Percentiles rank a stretch among this genome's conserved stretches.
phyloP scores from a whole-genome alignment of 2,888 invertebrate genomes.

The Harpalus rufipes region DNA sequence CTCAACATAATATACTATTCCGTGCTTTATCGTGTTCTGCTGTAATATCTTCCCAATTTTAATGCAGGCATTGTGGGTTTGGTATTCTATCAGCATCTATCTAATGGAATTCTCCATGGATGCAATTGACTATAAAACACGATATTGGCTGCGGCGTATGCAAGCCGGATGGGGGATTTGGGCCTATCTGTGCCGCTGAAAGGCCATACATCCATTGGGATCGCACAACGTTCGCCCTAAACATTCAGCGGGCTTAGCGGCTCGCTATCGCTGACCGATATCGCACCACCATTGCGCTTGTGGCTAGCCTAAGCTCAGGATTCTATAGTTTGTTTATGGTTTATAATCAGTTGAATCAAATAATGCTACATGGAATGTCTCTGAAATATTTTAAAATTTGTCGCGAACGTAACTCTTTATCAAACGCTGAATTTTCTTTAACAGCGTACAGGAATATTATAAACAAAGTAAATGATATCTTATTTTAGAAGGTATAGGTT shows the following conservation, averaged over 20 bases:
- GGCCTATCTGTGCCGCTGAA: slow-evolving; percentile 12
- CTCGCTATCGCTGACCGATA: slow-evolving; percentile 37
- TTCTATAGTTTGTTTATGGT: not conserved
- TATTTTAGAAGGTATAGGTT: no score
- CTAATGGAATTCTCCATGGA: not conserved
- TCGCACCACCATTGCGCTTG: not conserved
- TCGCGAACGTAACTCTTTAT: no score
- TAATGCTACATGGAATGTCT: not conserved
- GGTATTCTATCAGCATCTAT: not conserved
- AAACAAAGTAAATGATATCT: no score
- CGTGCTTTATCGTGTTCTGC: no score
- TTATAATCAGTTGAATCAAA: not conserved
- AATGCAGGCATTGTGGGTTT: not conserved
- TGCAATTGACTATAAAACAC: slow-evolving; percentile 45
- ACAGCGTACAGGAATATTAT: no score
- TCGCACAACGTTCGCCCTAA: slow-evolving; percentile 29
- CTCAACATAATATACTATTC: no score
- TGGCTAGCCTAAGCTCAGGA: not conserved
- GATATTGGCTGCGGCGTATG: slow-evolving; percentile 28
- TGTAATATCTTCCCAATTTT: no score
- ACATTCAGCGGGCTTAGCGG: slow-evolving; percentile 33
- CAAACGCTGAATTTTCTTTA: no score
- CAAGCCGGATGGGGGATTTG: slow-evolving; percentile 22
- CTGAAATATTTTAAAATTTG: no score
- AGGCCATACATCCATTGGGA: slow-evolving; percentile 30